Evolutionary conservation across 2,113 vertebrate genomes (phyloP).

Genomic region (Poicephalus meyeri): DNA sequence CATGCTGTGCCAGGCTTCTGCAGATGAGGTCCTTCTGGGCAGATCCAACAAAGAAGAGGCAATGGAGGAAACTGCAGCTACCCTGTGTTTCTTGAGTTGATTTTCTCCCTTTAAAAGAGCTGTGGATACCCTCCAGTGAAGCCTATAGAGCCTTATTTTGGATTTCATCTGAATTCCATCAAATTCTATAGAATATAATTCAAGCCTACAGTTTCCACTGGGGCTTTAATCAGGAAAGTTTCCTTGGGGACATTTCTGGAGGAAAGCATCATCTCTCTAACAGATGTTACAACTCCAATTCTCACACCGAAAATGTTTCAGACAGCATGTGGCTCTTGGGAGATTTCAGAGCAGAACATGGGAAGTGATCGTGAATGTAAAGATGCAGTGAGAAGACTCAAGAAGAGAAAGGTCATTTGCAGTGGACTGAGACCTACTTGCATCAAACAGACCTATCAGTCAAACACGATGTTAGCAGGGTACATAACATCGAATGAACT

Average conservation of each 20-base stretch:
- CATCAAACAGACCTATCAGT: not conserved
- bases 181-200: not conserved
- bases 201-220: not conserved
- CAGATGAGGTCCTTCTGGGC: not conserved
- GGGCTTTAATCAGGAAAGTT: not conserved
- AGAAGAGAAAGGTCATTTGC: rapidly evolving
- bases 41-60: not conserved
- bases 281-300: not conserved
- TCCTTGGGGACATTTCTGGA: not conserved
- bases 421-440: not conserved
- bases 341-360: not conserved
- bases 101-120: not conserved
- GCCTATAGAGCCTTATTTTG: not conserved
- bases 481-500: rapidly evolving
- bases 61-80: not conserved
- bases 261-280: not conserved
- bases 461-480: rapidly evolving
- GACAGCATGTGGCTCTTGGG: not conserved
- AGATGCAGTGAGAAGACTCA: not conserved
- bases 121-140: not conserved
- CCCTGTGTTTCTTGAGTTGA: not conserved
- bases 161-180: not conserved
- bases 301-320: not conserved
- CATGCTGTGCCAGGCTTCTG: not conserved
- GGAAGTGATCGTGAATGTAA: not conserved